Evolutionary conservation across 2,888 invertebrate genomes (phyloP), one percentile per base, ranked within the genome.

Genomic region (Bhutanitis thaidina): DNA sequence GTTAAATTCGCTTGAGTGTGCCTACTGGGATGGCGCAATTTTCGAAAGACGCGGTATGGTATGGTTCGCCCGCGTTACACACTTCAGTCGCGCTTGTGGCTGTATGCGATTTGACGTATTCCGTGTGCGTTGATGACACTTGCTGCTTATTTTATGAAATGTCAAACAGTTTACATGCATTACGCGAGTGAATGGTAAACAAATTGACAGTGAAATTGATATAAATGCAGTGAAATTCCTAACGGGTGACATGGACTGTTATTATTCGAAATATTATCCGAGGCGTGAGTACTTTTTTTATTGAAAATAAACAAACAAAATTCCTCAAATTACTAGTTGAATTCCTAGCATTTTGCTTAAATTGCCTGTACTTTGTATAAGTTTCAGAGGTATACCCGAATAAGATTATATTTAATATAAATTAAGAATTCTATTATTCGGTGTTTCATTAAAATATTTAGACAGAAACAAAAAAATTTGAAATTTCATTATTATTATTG

Each of bases 1-100:
- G 88, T 86, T 88, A 72, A 85, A 78, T 86, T 88, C 85, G 87
- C 86, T 77, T 79, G 83, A 86, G 84, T 88, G 84, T 87, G 85
- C 81, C 84, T 87, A 83, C 80, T 83, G 81, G 75, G 86, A 89
- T 90, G 90, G 89, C 89, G 90, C 90, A 90, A 91, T 90, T 91
- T 90, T 90, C 90, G 90, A 89, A 89, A 89, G 90, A 89, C 90
- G 90, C 89, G 90, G 89, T 89, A 80, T 85, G 86, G 88, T 84
- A 83, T 86, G 80, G 89, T 82, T 84, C 88, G 90, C 82, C 81
- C 83, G 87, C 81, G 81, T 83, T 90, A 88, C 81, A 88, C 81
- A 90, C 87, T 90, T 90, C 90, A 90, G 90, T 90, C 90, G 90
- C 88, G 90, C 89, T 87, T 71, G 84, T 87, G 86, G 86, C 84